Evolutionary conservation across 2,888 invertebrate species (phyloP).

Genomic region (Drosophila paracracens): DNA sequence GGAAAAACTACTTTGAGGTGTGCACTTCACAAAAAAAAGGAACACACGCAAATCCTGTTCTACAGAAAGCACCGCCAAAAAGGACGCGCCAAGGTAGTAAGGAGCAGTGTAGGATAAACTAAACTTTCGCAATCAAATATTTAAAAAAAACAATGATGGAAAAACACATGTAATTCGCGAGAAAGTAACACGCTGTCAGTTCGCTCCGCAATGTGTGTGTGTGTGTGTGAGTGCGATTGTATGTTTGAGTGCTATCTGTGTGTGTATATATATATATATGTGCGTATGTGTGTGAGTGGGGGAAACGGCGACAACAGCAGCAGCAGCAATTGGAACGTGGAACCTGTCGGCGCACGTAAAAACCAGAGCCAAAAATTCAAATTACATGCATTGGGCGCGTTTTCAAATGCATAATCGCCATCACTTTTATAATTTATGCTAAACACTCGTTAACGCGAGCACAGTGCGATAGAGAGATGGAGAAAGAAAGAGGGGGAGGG

Average conservation of each 20-base stretch:
- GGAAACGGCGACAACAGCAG: constrained; percentile 47
- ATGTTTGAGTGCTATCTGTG: constrained; percentile 33
- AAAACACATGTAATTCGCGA: constrained; percentile 81
- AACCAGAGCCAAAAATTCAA: constrained; percentile 72
- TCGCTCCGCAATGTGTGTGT: constrained; percentile 55
- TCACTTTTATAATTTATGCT: constrained; percentile 69
- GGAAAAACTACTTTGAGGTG: constrained; percentile 78
- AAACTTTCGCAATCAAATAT: constrained; percentile 27
- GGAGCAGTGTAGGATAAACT: constrained; percentile 2
- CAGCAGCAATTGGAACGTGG: constrained; percentile 63
- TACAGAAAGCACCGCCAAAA: constrained; percentile 48
- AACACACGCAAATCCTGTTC: constrained; percentile 33
- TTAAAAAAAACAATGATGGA: constrained; percentile 35
- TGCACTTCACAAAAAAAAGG: constrained; percentile 52
- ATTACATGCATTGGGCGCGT: constrained; percentile 76
- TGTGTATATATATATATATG: constrained; percentile 1
- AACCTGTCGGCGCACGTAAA: constrained; percentile 78
- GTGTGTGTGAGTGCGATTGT: constrained; percentile 32
- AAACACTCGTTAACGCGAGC: constrained; percentile 45
- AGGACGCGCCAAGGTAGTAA: constrained; percentile 28
- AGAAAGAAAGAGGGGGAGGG: not conserved
- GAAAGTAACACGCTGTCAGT: constrained; percentile 81
- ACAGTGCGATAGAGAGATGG: not conserved
- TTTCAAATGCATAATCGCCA: constrained; percentile 74
- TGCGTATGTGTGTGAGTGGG: constrained; percentile 38